phyloP scores from a whole-genome alignment of 2,113 vertebrate species.

The Salvator merianae region DNA sequence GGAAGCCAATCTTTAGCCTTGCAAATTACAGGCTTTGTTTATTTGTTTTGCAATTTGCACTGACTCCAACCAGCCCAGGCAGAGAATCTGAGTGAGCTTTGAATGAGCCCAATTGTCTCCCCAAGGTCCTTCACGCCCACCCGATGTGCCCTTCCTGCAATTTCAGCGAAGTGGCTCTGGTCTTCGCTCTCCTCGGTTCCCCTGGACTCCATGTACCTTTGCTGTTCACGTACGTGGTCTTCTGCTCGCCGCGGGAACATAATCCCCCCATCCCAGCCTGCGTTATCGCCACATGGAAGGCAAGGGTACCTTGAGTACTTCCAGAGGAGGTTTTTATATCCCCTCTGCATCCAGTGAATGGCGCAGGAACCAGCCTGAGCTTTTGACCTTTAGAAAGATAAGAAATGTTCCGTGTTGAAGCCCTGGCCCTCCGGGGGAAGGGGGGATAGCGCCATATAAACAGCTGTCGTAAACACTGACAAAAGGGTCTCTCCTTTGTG shows the following conservation, averaged over 20 bases:
- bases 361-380: constrained; percentile 9
- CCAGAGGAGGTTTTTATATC: constrained; percentile 29
- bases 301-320: background rate
- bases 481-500: constrained; percentile 1
- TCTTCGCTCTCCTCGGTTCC: background rate
- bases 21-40: too few relatives aligned
- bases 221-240: background rate
- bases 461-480: constrained; percentile 32
- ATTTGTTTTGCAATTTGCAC: too few relatives aligned
- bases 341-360: constrained; percentile 19
- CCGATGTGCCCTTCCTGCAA: background rate
- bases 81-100: background rate
- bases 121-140: background rate
- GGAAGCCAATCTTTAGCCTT: too few relatives aligned
- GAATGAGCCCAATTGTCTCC: too few relatives aligned
- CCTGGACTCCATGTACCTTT: background rate
- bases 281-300: background rate
- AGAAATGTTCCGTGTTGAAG: constrained; percentile 61
- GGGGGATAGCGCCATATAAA: constrained; percentile 53
- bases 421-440: background rate
- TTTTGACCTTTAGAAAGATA: constrained; percentile 61
- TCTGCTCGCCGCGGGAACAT: background rate
- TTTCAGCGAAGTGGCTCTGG: background rate
- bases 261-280: background rate
- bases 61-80: background rate